phyloP scores from a whole-genome alignment of 2,888 invertebrate species.

The Drosophila prolongata region DNA sequence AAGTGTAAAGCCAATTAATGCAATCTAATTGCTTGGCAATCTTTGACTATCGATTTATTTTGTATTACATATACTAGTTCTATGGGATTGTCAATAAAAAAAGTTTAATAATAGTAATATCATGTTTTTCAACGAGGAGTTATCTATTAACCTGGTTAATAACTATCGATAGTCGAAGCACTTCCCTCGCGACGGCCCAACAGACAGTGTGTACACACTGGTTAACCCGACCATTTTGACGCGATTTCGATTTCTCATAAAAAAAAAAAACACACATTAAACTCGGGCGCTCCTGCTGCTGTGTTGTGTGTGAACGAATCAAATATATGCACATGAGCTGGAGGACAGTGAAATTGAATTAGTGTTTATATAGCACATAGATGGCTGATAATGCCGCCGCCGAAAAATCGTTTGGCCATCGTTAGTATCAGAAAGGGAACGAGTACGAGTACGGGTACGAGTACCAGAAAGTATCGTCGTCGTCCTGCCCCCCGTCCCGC shows the following conservation, averaged over 20 bases:
- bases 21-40: too few relatives aligned
- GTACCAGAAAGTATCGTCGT: conserved; percentile 8
- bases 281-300: conserved; percentile 40
- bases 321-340: conserved; percentile 11
- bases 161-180: neutral
- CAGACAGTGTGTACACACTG: conserved; percentile 62
- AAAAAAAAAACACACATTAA: conserved; percentile 58
- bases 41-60: too few relatives aligned
- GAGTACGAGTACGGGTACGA: neutral
- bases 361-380: conserved; percentile 12
- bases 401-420: conserved; percentile 17
- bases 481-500: conserved; percentile 40
- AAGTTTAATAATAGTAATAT: neutral
- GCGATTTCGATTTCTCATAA: conserved; percentile 65
- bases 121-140: neutral
- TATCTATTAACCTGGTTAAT: too few relatives aligned
- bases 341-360: conserved; percentile 12
- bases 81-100: too few relatives aligned
- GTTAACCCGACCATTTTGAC: conserved; percentile 57
- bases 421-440: neutral
- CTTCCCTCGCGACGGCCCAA: neutral
- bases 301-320: conserved; percentile 9
- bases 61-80: too few relatives aligned
- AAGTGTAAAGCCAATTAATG: too few relatives aligned
- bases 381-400: conserved; percentile 47